Conservation (phyloP, 2,888 invertebrate genomes). For the Chrysina gloriosa region DNA sequence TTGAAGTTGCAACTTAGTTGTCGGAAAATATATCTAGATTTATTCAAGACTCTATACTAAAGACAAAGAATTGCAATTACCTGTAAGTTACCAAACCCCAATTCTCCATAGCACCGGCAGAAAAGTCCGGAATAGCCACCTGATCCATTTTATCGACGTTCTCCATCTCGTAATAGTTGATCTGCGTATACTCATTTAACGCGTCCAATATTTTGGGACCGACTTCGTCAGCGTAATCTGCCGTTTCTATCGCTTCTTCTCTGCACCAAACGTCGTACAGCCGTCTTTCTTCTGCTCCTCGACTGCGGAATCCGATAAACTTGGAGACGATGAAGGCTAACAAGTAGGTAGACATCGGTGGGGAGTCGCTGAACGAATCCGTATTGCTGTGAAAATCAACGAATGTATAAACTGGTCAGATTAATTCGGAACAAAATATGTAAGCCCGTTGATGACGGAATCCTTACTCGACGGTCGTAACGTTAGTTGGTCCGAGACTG, state of each 20-base stretch:
- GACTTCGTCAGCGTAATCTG: constrained; percentile 63
- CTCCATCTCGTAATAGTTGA: constrained; percentile 67
- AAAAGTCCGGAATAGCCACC: constrained; percentile 87
- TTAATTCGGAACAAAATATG: too few relatives aligned
- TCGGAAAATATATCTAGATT: too few relatives aligned
- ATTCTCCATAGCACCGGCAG: constrained; percentile 91
- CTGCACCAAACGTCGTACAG: constrained; percentile 63
- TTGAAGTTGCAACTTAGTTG: too few relatives aligned
- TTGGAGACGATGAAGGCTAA: constrained; percentile 87
- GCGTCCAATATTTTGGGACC: constrained; percentile 65
- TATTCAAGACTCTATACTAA: too few relatives aligned
- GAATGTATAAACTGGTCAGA: too few relatives aligned
- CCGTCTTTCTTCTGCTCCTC: not conserved
- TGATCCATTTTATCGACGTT: constrained; percentile 81
- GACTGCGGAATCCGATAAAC: constrained; percentile 64
- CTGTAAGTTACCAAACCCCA: constrained; percentile 90
- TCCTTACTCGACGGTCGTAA: not conserved
- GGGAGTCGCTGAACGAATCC: constrained; percentile 62
- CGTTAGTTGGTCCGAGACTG: constrained; percentile 27
- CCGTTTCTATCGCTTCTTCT: constrained; percentile 64
- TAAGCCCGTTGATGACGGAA: constrained; percentile 43
- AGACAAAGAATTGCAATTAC: too few relatives aligned
- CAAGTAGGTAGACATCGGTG: constrained; percentile 85
- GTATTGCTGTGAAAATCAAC: constrained; percentile 57
- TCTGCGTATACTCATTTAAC: constrained; percentile 71